Percentiles rank a stretch among this genome's conserved stretches.
Conservation (phyloP, 1,140 invertebrate species). For the Pseudomyrmex cubaensis region DNA sequence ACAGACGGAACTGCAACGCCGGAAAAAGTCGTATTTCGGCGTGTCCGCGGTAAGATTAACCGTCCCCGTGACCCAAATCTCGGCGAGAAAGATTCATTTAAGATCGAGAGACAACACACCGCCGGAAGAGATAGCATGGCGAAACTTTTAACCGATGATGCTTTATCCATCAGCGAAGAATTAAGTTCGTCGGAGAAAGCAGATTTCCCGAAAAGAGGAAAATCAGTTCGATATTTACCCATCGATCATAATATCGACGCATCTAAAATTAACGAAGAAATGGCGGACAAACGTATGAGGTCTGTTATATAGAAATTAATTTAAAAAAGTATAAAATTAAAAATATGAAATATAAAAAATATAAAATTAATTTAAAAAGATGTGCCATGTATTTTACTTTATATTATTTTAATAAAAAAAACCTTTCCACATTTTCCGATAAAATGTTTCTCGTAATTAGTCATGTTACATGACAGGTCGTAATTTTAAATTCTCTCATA, state of each 20-base stretch:
- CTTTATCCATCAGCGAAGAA: background rate
- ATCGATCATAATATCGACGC: background rate
- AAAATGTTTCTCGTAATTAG: constrained; percentile 15
- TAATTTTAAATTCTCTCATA: constrained; percentile 34
- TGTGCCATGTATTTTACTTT: no score
- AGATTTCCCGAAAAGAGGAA: background rate
- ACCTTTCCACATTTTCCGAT: background rate
- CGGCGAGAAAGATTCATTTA: constrained; percentile 28
- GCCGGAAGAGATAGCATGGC: constrained; percentile 10
- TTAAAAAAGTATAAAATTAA: no score
- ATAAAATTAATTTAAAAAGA: no score
- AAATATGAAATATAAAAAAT: no score
- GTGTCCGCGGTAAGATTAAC: constrained; percentile 45
- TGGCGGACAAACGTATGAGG: background rate
- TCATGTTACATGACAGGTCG: constrained; percentile 16
- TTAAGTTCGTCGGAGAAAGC: constrained; percentile 14
- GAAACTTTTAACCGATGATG: constrained; percentile 31
- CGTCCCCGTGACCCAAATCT: constrained; percentile 41
- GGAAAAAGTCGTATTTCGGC: constrained; percentile 51
- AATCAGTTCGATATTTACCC: constrained; percentile 8
- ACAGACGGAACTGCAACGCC: constrained; percentile 11
- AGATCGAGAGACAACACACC: constrained; percentile 27
- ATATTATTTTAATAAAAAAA: background rate
- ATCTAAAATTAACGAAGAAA: background rate
- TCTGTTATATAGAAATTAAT: background rate